phyloP scores from a whole-genome alignment of 2,888 invertebrate genomes.

The Incurvaria masculella region DNA sequence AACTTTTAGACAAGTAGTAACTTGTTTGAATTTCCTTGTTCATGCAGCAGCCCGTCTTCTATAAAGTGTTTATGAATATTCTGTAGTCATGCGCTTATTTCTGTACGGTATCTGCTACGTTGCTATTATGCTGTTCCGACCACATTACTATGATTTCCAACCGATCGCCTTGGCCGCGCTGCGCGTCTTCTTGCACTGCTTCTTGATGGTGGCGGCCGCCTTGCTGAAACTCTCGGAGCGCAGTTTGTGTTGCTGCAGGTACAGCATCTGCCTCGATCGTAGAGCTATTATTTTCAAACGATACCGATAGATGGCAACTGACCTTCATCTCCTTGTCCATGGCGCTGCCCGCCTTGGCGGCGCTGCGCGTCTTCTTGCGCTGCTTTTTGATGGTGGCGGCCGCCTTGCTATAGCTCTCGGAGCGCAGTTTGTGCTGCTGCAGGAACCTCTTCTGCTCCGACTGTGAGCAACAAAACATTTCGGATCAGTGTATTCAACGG shows the following conservation, averaged over 20 bases:
- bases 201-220: slow-evolving; percentile 87
- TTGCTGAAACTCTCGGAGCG: slow-evolving; percentile 88
- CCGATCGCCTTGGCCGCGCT: slow-evolving; percentile 73
- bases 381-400: slow-evolving; percentile 90
- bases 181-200: slow-evolving; percentile 86
- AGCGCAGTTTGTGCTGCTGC: slow-evolving; percentile 88
- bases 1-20: too few species aligned
- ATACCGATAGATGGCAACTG: too few species aligned
- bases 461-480: slow-evolving; percentile 38
- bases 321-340: slow-evolving; percentile 92
- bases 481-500: not conserved
- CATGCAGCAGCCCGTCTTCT: too few species aligned
- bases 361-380: slow-evolving; percentile 82
- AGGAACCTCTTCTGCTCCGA: slow-evolving; percentile 91
- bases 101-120: too few species aligned
- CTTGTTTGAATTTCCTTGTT: too few species aligned
- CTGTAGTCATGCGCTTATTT: too few species aligned
- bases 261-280: slow-evolving; percentile 89
- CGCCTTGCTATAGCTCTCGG: slow-evolving; percentile 89
- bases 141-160: too few species aligned
- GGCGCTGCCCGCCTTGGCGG: slow-evolving; percentile 72
- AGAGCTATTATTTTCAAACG: too few species aligned
- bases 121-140: too few species aligned
- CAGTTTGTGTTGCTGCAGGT: slow-evolving; percentile 89
- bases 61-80: too few species aligned